Evolutionary conservation across 2,113 vertebrate genomes (phyloP), one percentile per base, ranked within the genome.

Genomic region (Nothoprocta pentlandii): DNA sequence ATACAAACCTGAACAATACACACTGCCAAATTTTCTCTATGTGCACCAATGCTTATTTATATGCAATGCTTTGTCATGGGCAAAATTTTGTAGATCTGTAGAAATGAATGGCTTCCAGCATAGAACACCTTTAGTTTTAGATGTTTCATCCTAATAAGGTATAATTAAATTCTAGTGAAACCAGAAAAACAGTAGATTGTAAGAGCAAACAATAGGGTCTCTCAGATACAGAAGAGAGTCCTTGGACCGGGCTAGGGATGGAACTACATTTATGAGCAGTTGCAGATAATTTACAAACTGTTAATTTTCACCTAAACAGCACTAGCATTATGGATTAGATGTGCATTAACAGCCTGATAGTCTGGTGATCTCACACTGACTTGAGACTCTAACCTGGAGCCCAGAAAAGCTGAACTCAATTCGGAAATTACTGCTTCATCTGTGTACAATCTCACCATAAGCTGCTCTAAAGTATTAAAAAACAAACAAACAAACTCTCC

Each of bases 281-380:
- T 12, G 22, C 17, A 90, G 80, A 85, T 64, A 64, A 75, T 21
- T 89, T 84, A 51, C 25, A 64, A 30, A n/a, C 78, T 84, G 34
- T 61, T 92, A 30, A 49, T 81, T 95, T 73, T 47, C 69, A 69
- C 74, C 32, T 73, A 90, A 95, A 92, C 84, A 36, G 28, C 77
- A 73, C 90, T 81, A 92, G 46, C 32, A 79, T 68, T 47, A 9
- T 80, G 44, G 10, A 17, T 66, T 87, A 80, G 73, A 49, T 66
- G 69, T 80, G 62, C 74, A 68, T 25, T 68, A 87, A 86, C 44
- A 67, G 70, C 51, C 47, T 67, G 74, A 71, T 81, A 79, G 80
- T 39, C 34, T 56, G 44, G 53, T 58, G 86, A 92, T 92, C 92
- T 90, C 89, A 94, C 80, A 84, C 87, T 73, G 17, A 86, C 93